These are phyloP conservation scores for Volucella bombylans DNA, from an alignment of 2,888 invertebrate species.

Conservation along the genomic window DNA sequence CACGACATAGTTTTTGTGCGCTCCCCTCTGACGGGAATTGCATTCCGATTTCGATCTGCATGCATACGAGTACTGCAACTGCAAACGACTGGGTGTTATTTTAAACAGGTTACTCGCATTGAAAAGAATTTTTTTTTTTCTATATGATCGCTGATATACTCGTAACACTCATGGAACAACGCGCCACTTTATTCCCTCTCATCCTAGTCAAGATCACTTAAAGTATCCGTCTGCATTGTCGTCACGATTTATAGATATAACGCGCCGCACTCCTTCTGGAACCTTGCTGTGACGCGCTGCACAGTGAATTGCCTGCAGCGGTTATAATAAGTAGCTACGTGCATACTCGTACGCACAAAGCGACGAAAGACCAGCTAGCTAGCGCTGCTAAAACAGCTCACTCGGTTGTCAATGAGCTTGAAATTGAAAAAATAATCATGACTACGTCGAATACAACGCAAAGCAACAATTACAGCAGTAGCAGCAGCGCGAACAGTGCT, in stretches of 20 bases:
- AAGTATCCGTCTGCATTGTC: conserved; percentile 51
- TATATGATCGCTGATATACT: no score
- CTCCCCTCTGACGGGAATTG: conserved; percentile 45
- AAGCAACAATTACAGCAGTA: conserved; percentile 52
- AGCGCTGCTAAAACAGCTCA: conserved; percentile 25
- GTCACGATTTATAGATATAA: conserved; percentile 53
- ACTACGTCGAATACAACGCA: conserved; percentile 27
- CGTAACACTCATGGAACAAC: background rate
- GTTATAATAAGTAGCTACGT: conserved; percentile 16
- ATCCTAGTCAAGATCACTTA: conserved; percentile 31
- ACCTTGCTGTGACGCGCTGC: conserved; percentile 37
- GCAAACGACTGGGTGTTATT: conserved; percentile 32
- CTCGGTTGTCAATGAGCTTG: conserved; percentile 71
- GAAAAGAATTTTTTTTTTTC: conserved; percentile 13
- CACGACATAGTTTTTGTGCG: conserved; percentile 42
- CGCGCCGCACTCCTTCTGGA: conserved; percentile 49
- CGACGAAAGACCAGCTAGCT: background rate
- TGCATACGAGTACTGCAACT: conserved; percentile 10
- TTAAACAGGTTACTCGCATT: conserved; percentile 45
- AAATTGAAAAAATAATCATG: conserved; percentile 70
- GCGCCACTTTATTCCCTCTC: conserved; percentile 2
- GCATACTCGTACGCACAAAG: conserved; percentile 36
- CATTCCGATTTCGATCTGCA: conserved; percentile 57
- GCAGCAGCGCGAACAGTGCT: conserved; percentile 9
- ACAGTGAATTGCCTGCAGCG: conserved; percentile 43